Base-by-base conservation (phyloP, 2,113 vertebrate genomes). In the Sander vitreus region DNA sequence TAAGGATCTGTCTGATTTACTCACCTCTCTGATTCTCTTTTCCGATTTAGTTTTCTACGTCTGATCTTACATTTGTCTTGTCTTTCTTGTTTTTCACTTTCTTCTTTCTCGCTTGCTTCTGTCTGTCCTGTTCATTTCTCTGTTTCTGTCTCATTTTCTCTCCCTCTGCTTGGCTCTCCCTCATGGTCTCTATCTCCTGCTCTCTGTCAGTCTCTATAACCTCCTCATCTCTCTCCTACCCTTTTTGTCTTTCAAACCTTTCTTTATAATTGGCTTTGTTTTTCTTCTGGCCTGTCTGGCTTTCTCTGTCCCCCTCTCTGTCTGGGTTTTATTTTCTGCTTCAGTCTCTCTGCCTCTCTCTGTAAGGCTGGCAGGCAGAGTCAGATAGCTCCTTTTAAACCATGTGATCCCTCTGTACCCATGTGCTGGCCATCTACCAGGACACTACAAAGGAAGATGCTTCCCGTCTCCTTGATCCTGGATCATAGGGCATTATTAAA, bases 191-290 rank as follows among this genome's bases (percentile, higher is more conserved):
- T 15, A 15, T 63, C 15, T 58, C 18, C 1, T 27, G 39, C 78
- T 30, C 63, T 60, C 64, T 74, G 74, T 86, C 84, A 74, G 50
- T 36, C 43, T 73, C 69, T 55, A 64, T 80, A 70, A 51, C 9
- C 47, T 33, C 78, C 76, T 79, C 63, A 25, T 81, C 72, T 66
- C 50, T 73, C 60, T 15, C 11, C 57, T 2, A 33, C 36, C 45
- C 45, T 55, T 78, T 62, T 71, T 57, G 39, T 73, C 69, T 80
- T 11, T 45, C n/a, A 84, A 80, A 69, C 57, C 43, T 78, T 84
- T 19, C 23, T 36, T 79, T 80, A 76, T 88, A 89, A 89, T 91
- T 91, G 87, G 68, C 58, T 80, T 85, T 69, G 74, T 88, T 91
- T 89, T 86, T 80, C 27, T 72, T 77, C 18, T 65, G 14, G 30